phyloP scores from a whole-genome alignment of 2,888 invertebrate genomes.

The Morpho achilles region DNA sequence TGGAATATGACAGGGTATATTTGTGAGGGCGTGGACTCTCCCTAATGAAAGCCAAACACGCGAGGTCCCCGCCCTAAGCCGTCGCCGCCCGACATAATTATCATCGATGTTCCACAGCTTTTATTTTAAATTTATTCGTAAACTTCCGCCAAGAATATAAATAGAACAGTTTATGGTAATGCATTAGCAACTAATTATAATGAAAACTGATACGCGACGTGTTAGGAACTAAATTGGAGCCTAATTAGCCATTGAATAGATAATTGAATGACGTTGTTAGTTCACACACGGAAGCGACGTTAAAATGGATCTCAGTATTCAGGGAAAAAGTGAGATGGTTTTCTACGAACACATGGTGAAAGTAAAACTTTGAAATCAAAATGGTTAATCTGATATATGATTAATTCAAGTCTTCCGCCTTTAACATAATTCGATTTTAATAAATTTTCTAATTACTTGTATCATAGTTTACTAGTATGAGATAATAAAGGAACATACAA shows the following conservation, averaged over 20 bases:
- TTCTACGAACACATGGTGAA: too few relatives aligned
- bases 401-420: too few relatives aligned
- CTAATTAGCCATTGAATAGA: not conserved
- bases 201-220: not conserved
- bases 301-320: too few relatives aligned
- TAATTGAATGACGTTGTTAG: not conserved
- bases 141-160: conserved; percentile 20
- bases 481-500: too few relatives aligned
- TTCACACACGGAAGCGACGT: not conserved
- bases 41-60: conserved; percentile 73
- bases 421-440: too few relatives aligned
- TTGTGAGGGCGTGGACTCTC: conserved; percentile 47
- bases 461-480: too few relatives aligned
- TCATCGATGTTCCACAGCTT: conserved; percentile 29
- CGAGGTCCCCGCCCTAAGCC: conserved; percentile 48
- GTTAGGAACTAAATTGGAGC: not conserved
- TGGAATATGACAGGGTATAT: conserved; percentile 32
- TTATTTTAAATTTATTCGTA: conserved; percentile 17
- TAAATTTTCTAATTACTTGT: too few relatives aligned
- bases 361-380: too few relatives aligned
- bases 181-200: conserved; percentile 9
- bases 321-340: too few relatives aligned
- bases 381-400: too few relatives aligned
- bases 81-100: conserved; percentile 29
- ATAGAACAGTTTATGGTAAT: conserved; percentile 9